phyloP scores from a whole-genome alignment of 2,797 vertebrate species.

The Setipinna tenuifilis region DNA sequence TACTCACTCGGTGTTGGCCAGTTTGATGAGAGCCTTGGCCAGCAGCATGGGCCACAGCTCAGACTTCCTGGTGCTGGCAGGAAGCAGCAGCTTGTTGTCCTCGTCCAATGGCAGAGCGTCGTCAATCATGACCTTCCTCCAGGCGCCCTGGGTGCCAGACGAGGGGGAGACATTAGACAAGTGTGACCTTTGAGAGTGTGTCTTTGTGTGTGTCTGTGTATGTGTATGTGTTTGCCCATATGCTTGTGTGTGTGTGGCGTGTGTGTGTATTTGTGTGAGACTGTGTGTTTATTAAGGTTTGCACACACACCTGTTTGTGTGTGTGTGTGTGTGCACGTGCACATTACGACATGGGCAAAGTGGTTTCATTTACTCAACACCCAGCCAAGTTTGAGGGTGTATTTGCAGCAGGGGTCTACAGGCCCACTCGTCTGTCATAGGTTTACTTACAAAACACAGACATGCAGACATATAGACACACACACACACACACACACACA shows the following conservation, averaged over 20 bases:
- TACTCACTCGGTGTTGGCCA: constrained; percentile 88
- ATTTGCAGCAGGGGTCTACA: too few relatives aligned
- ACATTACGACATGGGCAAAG: too few relatives aligned
- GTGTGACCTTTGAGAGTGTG: not conserved
- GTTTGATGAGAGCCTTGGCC: constrained; percentile 91
- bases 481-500: not conserved
- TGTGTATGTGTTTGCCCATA: not conserved
- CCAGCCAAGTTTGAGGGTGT: too few relatives aligned
- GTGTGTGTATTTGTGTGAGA: not conserved
- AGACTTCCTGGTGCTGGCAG: constrained; percentile 76
- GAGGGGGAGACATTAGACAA: not conserved
- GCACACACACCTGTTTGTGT: too few relatives aligned
- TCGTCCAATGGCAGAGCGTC: constrained; percentile 89
- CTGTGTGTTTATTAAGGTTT: too few relatives aligned
- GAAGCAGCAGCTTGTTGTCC: constrained; percentile 85
- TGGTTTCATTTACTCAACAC: too few relatives aligned
- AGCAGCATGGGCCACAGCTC: constrained; percentile 97
- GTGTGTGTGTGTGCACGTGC: too few relatives aligned
- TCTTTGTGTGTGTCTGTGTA: not conserved
- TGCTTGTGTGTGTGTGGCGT: not conserved
- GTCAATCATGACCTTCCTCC: constrained; percentile 91
- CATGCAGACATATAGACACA: not conserved
- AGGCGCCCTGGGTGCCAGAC: constrained; percentile 80
- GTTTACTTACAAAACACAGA: too few relatives aligned
- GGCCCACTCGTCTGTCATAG: too few relatives aligned